Evolutionary conservation across 2,888 invertebrate species (phyloP).

Genomic region (Trichopria drosophilae): DNA sequence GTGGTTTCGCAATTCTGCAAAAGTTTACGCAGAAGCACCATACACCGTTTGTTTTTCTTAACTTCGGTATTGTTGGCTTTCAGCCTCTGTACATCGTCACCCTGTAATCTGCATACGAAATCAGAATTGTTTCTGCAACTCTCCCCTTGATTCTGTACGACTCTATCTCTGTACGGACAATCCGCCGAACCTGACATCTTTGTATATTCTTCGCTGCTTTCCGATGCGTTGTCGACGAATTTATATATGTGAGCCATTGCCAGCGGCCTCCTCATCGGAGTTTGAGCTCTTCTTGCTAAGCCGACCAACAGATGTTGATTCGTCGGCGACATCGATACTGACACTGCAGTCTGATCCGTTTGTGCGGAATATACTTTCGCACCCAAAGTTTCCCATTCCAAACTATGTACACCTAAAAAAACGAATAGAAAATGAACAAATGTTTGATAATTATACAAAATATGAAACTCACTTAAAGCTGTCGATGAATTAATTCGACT

Average conservation of each 20-base stretch:
- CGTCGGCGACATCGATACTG: conserved; percentile 82
- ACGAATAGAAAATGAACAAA: not conserved
- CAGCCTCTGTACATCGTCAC: too few relatives aligned
- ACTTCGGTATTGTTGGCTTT: conserved; percentile 23
- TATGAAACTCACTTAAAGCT: conserved; percentile 66
- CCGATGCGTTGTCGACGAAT: conserved; percentile 40
- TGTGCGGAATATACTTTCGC: conserved; percentile 77
- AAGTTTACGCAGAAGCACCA: conserved; percentile 67
- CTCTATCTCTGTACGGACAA: conserved; percentile 21
- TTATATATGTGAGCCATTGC: conserved; percentile 53
- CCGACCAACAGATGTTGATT: conserved; percentile 80
- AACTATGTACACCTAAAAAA: conserved; percentile 74
- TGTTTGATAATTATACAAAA: not conserved
- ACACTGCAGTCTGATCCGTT: conserved; percentile 79
- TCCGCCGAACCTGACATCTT: conserved; percentile 30
- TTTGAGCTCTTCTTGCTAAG: conserved; percentile 69
- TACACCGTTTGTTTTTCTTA: conserved; percentile 46
- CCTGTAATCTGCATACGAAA: conserved; percentile 5
- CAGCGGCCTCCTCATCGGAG: conserved; percentile 54
- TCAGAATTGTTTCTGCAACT: conserved; percentile 1
- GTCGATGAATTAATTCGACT: conserved; percentile 72
- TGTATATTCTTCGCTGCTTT: conserved; percentile 13
- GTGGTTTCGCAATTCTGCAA: conserved; percentile 67
- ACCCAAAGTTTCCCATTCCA: conserved; percentile 74
- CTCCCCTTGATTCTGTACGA: conserved; percentile 7